Conservation (phyloP, 1,140 invertebrate species). For the Mactra quadrangularis region DNA sequence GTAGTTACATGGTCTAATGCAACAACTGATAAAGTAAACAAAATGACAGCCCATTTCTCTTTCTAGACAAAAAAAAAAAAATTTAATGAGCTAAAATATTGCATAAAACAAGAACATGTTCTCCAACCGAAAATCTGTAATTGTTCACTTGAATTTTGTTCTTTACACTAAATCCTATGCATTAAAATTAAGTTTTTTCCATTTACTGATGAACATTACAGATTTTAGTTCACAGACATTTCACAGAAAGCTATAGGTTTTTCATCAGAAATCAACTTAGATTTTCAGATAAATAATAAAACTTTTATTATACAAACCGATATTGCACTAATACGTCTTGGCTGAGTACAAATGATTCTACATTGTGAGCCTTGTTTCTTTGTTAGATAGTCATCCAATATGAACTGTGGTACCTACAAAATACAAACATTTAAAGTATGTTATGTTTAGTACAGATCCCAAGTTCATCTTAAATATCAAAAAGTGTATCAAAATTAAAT, state of each 20-base stretch:
- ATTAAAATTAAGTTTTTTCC: slow-evolving; percentile 35
- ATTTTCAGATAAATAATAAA: slow-evolving; percentile 30
- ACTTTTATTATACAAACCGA: slow-evolving; percentile 85
- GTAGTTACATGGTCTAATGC: too few relatives aligned
- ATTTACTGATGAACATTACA: slow-evolving; percentile 7
- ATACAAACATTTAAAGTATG: not conserved
- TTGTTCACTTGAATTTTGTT: slow-evolving; percentile 27
- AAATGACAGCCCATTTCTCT: too few relatives aligned
- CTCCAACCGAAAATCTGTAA: slow-evolving; percentile 7
- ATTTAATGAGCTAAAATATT: too few relatives aligned
- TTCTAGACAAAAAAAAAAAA: too few relatives aligned
- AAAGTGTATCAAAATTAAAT: too few relatives aligned
- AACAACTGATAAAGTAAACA: too few relatives aligned
- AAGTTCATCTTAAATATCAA: not conserved
- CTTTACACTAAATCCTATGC: slow-evolving; percentile 33
- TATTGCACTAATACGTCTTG: slow-evolving; percentile 95
- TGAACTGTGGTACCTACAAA: slow-evolving; percentile 91
- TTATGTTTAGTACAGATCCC: not conserved
- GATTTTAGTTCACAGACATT: slow-evolving; percentile 53
- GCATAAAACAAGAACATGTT: too few relatives aligned
- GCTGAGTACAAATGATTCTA: slow-evolving; percentile 95
- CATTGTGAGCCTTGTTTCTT: slow-evolving; percentile 89
- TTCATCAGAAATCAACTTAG: slow-evolving; percentile 4
- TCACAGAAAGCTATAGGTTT: slow-evolving; percentile 21
- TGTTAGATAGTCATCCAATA: slow-evolving; percentile 91